phyloP scores from a whole-genome alignment of 2,797 vertebrate genomes.

The Anniella stebbinsi region DNA sequence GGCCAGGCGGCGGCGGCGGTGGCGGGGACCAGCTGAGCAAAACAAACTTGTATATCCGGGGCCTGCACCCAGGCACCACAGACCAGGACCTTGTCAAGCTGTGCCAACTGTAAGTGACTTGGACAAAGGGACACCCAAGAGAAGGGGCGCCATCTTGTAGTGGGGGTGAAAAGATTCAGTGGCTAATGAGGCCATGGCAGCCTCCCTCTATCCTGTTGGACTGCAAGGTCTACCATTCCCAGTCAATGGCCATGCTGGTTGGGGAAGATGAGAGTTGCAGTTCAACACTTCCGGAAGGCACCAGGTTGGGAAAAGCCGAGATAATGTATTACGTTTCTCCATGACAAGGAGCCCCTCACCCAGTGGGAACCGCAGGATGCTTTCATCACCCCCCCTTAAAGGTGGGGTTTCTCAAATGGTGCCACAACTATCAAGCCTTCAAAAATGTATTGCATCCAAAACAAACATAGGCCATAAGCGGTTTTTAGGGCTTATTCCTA shows the following conservation, averaged over 20 bases:
- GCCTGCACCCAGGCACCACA: slow-evolving; percentile 92
- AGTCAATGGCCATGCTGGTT: too few species aligned
- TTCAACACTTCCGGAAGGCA: too few species aligned
- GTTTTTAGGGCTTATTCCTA: not conserved
- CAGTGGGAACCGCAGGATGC: not conserved
- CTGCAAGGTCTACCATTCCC: too few species aligned
- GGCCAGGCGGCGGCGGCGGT: slow-evolving; percentile 73
- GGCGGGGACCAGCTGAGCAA: slow-evolving; percentile 92
- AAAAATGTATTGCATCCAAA: not conserved
- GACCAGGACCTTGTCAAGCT: slow-evolving; percentile 96
- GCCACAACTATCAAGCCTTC: not conserved
- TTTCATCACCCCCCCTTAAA: not conserved
- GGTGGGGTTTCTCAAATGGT: not conserved
- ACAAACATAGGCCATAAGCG: not conserved
- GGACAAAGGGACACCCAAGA: not conserved
- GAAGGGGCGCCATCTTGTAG: not conserved
- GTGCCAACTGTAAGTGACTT: slow-evolving; percentile 91
- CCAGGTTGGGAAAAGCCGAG: not conserved
- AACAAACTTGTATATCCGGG: slow-evolving; percentile 95
- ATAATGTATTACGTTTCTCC: not conserved
- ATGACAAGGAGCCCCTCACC: not conserved
- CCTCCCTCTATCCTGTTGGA: too few species aligned
- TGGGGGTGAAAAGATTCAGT: not conserved
- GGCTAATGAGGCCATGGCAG: not conserved
- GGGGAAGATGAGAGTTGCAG: too few species aligned